These are phyloP conservation scores for Antheraea pernyi DNA, from an alignment of 1,140 invertebrate genomes.

Conservation along the genomic window DNA sequence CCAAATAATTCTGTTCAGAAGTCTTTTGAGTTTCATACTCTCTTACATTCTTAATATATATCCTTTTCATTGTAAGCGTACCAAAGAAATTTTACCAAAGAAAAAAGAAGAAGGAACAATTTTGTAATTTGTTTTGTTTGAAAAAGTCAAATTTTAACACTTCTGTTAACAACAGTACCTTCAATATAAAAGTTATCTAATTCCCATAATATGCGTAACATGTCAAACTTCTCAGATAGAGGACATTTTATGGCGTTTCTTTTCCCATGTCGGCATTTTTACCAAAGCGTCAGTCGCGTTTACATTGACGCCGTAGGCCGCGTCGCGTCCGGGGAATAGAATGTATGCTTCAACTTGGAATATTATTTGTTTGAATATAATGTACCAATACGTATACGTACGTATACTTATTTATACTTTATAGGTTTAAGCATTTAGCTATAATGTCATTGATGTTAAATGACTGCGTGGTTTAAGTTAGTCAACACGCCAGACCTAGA, in stretches of 20 bases:
- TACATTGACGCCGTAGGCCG: conserved; percentile 20
- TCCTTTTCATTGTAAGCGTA: no score
- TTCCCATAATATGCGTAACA: conserved; percentile 63
- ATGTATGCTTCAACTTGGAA: conserved; percentile 3
- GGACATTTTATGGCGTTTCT: conserved; percentile 38
- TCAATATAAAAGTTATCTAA: conserved; percentile 56
- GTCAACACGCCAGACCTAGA: no score
- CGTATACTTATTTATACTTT: no score
- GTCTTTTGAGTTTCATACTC: no score
- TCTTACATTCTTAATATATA: no score
- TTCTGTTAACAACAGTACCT: neutral
- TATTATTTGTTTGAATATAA: neutral
- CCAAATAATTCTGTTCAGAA: no score
- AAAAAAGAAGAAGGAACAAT: no score
- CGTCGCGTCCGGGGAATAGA: conserved; percentile 11
- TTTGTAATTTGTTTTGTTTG: neutral
- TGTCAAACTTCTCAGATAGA: conserved; percentile 65
- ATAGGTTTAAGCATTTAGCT: no score
- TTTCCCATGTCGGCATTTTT: conserved; percentile 31
- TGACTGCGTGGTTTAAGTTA: no score
- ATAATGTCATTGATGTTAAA: no score
- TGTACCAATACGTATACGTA: neutral
- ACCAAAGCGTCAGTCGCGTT: conserved; percentile 29
- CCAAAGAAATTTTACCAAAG: no score
- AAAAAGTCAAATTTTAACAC: neutral